A percentile compares a stretch with the other conserved stretches of the same genome.
These are phyloP conservation scores for Trachelipus rathkii DNA, from an alignment of 1,140 invertebrate species.

Conservation along the genomic window DNA sequence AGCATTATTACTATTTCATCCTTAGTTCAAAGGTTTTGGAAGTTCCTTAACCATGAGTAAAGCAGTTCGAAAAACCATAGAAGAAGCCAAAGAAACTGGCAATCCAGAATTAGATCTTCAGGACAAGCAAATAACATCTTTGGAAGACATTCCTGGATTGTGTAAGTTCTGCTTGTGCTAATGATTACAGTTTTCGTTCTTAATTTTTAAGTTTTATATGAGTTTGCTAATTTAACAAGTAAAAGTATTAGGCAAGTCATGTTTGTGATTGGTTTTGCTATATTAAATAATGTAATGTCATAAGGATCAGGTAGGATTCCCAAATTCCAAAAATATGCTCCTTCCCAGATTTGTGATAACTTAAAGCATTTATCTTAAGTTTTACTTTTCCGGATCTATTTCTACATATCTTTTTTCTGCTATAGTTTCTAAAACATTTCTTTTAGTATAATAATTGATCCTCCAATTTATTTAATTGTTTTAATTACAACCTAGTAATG, in stretches of 20 bases:
- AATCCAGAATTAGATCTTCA: slow-evolving; percentile 92
- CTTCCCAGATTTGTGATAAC: not conserved
- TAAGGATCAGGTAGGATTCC: not conserved
- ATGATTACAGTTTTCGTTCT: too few species aligned
- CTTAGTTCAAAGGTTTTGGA: too few species aligned
- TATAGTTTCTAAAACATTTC: too few species aligned
- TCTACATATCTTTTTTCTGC: too few species aligned
- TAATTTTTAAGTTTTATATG: too few species aligned
- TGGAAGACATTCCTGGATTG: slow-evolving; percentile 88
- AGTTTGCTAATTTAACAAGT: slow-evolving; percentile 49
- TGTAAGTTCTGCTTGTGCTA: slow-evolving; percentile 79
- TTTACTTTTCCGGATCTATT: too few species aligned
- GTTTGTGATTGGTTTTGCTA: slow-evolving; percentile 28
- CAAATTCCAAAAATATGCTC: not conserved
- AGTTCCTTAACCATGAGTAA: too few species aligned
- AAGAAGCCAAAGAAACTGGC: slow-evolving; percentile 81
- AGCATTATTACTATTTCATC: too few species aligned
- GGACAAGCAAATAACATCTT: slow-evolving; percentile 80
- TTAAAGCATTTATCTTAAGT: too few species aligned
- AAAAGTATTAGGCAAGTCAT: slow-evolving; percentile 51
- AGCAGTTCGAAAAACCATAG: slow-evolving; percentile 79
- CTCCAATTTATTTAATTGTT: too few species aligned
- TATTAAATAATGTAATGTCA: not conserved
- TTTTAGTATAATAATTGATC: too few species aligned
- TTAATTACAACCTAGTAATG: too few species aligned